phyloP scores from a whole-genome alignment of 2,888 invertebrate species.

The Thera obeliscata region DNA sequence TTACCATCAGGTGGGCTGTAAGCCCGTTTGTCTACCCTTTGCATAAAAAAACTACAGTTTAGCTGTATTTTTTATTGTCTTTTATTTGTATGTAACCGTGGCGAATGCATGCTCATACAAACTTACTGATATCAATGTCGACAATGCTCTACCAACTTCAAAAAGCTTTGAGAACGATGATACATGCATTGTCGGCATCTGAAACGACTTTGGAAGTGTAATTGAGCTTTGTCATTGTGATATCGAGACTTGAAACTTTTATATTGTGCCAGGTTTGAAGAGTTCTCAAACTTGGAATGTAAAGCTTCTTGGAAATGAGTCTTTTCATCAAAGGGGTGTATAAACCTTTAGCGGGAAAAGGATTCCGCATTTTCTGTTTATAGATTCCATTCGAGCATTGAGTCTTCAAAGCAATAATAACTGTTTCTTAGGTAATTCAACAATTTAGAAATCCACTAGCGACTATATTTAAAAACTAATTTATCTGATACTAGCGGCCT shows the following conservation, averaged over 20 bases:
- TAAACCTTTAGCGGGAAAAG: neutral
- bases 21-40: too few species aligned
- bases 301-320: conserved; percentile 7
- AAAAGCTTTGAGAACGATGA: conserved; percentile 8
- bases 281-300: conserved; percentile 13
- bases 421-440: too few species aligned
- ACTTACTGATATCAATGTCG: neutral
- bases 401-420: neutral
- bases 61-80: too few species aligned
- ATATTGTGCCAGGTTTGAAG: conserved; percentile 26
- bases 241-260: conserved; percentile 24
- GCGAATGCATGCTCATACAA: too few species aligned
- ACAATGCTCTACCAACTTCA: conserved; percentile 11
- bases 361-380: neutral
- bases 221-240: conserved; percentile 20
- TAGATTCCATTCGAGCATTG: neutral
- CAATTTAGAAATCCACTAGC: too few species aligned
- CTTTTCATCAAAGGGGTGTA: conserved; percentile 12
- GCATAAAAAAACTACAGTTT: too few species aligned
- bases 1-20: too few species aligned
- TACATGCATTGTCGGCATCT: conserved; percentile 20
- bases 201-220: conserved; percentile 23
- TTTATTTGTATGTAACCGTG: too few species aligned
- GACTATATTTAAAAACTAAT: too few species aligned
- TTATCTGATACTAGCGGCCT: too few species aligned